Evolutionary conservation across 1,140 invertebrate species (phyloP), one percentile per base, ranked within the genome.

Genomic region (Propsilocerus akamusi): DNA sequence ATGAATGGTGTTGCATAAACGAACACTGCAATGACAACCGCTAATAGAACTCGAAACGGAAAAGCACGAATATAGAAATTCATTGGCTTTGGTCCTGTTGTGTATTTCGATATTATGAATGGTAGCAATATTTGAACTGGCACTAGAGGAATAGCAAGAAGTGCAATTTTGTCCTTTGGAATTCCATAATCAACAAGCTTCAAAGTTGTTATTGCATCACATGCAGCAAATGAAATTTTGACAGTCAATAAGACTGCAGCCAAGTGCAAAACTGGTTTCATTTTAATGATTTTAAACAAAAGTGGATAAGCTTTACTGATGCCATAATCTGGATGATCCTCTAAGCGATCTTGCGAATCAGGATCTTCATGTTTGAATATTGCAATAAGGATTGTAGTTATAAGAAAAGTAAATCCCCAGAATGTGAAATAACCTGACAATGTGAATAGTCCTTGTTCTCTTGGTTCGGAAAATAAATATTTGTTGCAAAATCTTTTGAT

Each of bases 401-500:
- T 58, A 22, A 98, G 70, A 66, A 99, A 99, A 1, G 88, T 69
- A 60, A 87, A 77, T 17, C 90, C 92, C 94, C 95, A 99, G 61
- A 98, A 96, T 61, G 83, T 85, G 4, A 99, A 71, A 67, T 97
- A 99, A 53, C 80, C 80, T 48, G 87, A 68, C 24, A 99, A 70
- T 10, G 90, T 94, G 4, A 99, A 75, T 12, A 98, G 65, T 34
- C 81, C 80, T 47, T 73, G 71, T 17, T 74, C 63, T 51, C 75
- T 62, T n/a, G 88, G 86, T 30, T 66, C 71, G 26, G 67, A 72
- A 55, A 95, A 71, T 34, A 99, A 63, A 65, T 97, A 99, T 51
- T 73, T 83, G 60, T 99, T 98, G 60, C 91, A 97, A 70, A 99
- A 98, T 89, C 84, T 26, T 87, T 72, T 8, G 95, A 98, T 68